Evolutionary conservation across 2,113 vertebrate species (phyloP).

Genomic region (Podarcis muralis): DNA sequence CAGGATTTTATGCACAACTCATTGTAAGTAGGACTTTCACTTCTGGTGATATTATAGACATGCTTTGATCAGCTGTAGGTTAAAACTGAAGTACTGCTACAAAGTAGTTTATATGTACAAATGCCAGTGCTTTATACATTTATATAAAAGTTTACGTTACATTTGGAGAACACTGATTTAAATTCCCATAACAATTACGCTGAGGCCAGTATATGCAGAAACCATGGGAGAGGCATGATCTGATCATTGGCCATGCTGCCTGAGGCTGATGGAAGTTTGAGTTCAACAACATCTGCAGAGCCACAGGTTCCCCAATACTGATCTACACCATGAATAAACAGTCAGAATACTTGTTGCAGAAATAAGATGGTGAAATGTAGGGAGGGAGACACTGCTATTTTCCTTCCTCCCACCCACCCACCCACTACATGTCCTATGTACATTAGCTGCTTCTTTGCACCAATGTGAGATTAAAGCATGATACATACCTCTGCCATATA

Average conservation of each 20-base stretch:
- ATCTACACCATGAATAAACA: not conserved
- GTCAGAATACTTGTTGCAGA: not conserved
- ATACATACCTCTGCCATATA: constrained; percentile 95
- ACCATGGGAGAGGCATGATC: not conserved
- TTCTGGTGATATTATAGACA: not conserved
- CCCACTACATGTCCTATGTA: not conserved
- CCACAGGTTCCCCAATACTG: not conserved
- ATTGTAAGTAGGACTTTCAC: constrained; percentile 1
- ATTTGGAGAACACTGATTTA: not conserved
- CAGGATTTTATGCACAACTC: constrained; percentile 58
- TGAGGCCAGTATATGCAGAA: not conserved
- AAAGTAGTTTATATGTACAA: constrained; percentile 43
- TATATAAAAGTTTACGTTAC: not conserved
- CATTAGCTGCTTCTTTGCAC: not conserved
- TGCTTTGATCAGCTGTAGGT: not conserved
- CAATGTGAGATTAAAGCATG: not conserved
- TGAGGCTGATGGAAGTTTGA: not conserved
- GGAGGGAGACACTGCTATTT: not conserved
- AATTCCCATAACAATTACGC: not conserved
- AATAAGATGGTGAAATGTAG: not conserved
- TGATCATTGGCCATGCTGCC: not conserved
- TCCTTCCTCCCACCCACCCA: not conserved
- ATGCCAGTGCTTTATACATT: not conserved
- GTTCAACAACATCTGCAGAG: not conserved
- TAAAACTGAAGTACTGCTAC: not conserved